phyloP scores from a whole-genome alignment of 2,797 vertebrate genomes.

The Arctocebus calabarensis region DNA sequence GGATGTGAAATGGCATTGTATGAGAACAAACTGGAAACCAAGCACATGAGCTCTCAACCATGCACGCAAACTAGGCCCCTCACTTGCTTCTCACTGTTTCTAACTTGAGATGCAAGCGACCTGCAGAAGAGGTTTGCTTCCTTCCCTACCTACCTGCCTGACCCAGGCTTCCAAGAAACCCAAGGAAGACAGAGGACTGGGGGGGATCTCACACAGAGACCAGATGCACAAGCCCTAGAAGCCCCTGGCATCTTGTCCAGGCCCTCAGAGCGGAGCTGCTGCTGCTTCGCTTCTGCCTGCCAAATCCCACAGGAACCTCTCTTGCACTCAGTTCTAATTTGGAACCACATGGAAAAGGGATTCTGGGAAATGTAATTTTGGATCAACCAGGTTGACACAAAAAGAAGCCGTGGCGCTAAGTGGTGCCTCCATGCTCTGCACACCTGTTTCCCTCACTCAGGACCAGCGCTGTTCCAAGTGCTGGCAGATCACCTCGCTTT shows the following conservation, averaged over 20 bases:
- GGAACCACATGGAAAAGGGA: background rate
- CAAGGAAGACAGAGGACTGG: background rate
- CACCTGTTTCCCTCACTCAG: background rate
- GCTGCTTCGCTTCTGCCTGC: background rate
- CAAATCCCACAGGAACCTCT: background rate
- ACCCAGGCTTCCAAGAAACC: background rate
- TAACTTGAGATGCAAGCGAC: background rate
- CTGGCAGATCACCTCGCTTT: background rate
- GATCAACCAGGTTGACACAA: background rate
- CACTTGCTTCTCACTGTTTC: background rate
- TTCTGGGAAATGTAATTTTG: background rate
- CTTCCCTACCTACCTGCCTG: background rate
- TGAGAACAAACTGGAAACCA: background rate
- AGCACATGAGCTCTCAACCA: too few species aligned
- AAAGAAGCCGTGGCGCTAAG: background rate
- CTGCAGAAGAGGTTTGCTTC: background rate
- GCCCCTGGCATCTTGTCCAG: background rate
- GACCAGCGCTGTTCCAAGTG: background rate
- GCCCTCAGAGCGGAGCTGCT: background rate
- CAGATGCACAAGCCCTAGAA: background rate
- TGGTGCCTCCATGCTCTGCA: background rate
- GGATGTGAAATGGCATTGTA: background rate
- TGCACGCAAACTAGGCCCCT: too few species aligned
- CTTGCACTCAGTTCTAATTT: background rate
- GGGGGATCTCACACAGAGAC: too few species aligned